These are phyloP conservation scores for Loxodonta africana DNA, from an alignment of 2,113 vertebrate species.

Conservation along the genomic window DNA sequence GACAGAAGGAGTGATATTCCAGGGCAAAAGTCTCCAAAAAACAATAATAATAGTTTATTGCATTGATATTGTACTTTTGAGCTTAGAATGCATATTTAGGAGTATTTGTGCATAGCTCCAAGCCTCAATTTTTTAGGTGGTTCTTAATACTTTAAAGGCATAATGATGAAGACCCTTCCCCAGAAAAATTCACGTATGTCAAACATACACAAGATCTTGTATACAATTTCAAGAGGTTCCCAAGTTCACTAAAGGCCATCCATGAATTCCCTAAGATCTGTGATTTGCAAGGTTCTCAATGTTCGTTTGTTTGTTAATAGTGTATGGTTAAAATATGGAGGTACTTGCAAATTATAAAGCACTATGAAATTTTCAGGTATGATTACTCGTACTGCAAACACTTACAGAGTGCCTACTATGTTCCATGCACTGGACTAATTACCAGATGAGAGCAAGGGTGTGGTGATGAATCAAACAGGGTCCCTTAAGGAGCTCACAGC, in stretches of 20 bases:
- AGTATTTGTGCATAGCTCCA: neutral
- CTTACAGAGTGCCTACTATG: neutral
- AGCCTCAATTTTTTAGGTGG: neutral
- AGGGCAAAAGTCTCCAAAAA: neutral
- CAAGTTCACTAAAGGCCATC: neutral
- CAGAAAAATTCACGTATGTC: neutral
- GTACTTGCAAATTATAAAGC: neutral
- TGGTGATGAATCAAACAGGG: neutral
- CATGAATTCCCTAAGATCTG: neutral
- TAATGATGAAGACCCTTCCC: neutral
- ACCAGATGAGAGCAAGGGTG: neutral
- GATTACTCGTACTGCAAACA: neutral
- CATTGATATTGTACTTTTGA: neutral
- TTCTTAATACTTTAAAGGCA: conserved; percentile 37
- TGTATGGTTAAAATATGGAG: neutral
- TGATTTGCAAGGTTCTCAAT: neutral
- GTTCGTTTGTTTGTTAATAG: conserved; percentile 33
- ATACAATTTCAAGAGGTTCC: neutral
- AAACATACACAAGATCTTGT: neutral
- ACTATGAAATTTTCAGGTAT: neutral
- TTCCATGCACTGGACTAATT: neutral
- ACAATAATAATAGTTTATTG: neutral
- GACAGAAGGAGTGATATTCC: neutral
- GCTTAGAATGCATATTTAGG: neutral
- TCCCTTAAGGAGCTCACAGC: conserved; percentile 30